Evolutionary conservation across 1,140 invertebrate genomes (phyloP), one percentile per base, ranked within the genome.

Genomic region (Monochamus saltuarius): DNA sequence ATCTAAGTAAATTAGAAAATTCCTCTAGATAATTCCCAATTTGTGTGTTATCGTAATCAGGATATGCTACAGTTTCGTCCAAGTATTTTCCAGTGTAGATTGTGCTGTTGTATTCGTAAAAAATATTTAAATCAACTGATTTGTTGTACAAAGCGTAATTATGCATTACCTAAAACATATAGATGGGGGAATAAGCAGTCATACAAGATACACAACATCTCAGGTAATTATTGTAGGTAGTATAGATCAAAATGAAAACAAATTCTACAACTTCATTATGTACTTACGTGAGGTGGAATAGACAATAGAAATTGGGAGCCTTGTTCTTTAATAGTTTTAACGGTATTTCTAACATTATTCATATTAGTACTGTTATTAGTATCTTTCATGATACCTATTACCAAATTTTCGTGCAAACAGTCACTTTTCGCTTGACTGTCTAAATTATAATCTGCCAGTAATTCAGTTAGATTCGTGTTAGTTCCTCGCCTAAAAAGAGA

Each of bases 351-450:
- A 13, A 65, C 13, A 39, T 19, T 29, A 7, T 35, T 11, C 11
- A 49, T 50, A 39, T 49, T 36, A 4, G 1, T 38, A 36, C 7
- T 46, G 45, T 53, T 39, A 29, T 47, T 8, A n/a, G n/a, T n/a
- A 14, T n/a, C 35, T 9, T n/a, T 22, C 11, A 47, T 39, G 17
- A 68, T 36, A 34, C 56, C 56, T 38, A 64, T 47, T 43, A 69
- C 66, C n/a, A 77, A 39, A 50, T 73, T 71, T 59, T 77, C 71
- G 40, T 72, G 67, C 19, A 77, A 61, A 57, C 76, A 77, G 55
- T 76, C 72, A 35, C 43, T 63, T 22, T 61, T 54, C 7, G 67
- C 70, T 16, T 50, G 55, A 17, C 56, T 40, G 13, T 64, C 55
- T 36, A 39, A 16, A 16, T 3, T 35, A 45, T 62, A 71, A 35